phyloP scores from a whole-genome alignment of 2,797 vertebrate species.

The Myotis pilosus region DNA sequence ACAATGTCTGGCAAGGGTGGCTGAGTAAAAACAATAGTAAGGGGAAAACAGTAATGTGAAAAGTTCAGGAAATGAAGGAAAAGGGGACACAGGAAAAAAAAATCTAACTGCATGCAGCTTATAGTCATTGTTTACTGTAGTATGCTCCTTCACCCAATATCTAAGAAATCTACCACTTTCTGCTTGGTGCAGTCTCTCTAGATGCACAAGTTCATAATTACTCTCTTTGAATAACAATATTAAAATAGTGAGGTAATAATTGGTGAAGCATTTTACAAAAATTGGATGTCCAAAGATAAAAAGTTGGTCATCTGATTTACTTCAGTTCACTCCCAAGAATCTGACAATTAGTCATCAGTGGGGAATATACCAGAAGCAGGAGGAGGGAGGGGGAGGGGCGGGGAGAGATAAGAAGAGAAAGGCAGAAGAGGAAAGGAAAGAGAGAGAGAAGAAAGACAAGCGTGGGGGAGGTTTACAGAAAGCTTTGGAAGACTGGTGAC shows the following conservation, averaged over 20 bases:
- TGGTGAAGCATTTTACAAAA: background rate
- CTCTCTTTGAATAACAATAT: background rate
- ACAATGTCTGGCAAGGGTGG: background rate
- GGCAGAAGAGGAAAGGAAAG: background rate
- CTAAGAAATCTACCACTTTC: background rate
- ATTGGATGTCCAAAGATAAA: background rate
- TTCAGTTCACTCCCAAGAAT: background rate
- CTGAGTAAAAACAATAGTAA: background rate
- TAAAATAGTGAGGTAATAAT: background rate
- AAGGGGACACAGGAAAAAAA: background rate
- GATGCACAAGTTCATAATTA: background rate
- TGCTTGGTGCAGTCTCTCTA: background rate
- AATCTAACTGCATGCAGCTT: background rate
- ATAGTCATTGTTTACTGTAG: background rate
- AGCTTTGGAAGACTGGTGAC: background rate
- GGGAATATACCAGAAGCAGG: background rate
- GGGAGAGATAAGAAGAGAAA: fast-evolving
- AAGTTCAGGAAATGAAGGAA: background rate
- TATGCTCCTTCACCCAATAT: background rate
- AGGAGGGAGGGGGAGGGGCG: fast-evolving
- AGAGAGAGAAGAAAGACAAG: background rate
- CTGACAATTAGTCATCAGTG: background rate
- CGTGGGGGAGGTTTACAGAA: background rate
- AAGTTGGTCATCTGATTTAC: background rate
- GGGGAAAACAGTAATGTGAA: background rate